Base-by-base conservation (phyloP, 2,888 invertebrate genomes). In the Xestobium rufovillosum region DNA sequence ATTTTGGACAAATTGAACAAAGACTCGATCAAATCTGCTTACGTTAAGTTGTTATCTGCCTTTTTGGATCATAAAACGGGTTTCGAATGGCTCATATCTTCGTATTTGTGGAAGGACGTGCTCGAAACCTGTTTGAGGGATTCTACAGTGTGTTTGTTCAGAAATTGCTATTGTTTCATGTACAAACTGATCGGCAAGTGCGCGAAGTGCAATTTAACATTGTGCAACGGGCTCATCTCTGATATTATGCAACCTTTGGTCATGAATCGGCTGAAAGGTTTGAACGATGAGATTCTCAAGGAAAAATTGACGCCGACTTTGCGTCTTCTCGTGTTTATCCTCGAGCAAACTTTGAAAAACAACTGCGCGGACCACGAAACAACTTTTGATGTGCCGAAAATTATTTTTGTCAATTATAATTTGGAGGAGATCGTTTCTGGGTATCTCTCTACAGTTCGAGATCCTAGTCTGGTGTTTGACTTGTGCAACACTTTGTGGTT, bases 141-240 rank as follows among this genome's bases (percentile, higher is more conserved):
- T 57, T 75, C 78, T 41, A 85, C 85, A 0, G 67, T 85, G 26
- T 86, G 84, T 53, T 76, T 85, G 6, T 72, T 77, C 0, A 70
- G 78, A 25, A 78, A 81, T 55, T 75, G 78, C 4, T 75, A 78
- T 36, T 70, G 72, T 39, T 77, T 85, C 49, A 64, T 82, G 11
- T 70, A 72, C 11, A 67, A 68, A 40, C 69, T 82, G 36, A 52
- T 81, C 1, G 73, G 73, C 63, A 73, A 70, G 56, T 59, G 72
- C 1, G 67, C 70, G 12, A 69, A 72, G 31, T 61, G 71, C 23
- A 71, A 76, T 47, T 58, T 59, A 29, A 53, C 59, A 8, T 68
- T 75, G 19, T 72, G 77, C 11, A 65, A 70, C 38, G 64, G 72
- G 41, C 70, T 84, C 4, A 55, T 83, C 2, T 52, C 55, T 10